Percentiles rank a stretch among this genome's conserved stretches.
These are phyloP conservation scores for Tokudaia tokunoshimensis DNA, from an alignment of 2,797 vertebrate species.

Conservation along the genomic window DNA sequence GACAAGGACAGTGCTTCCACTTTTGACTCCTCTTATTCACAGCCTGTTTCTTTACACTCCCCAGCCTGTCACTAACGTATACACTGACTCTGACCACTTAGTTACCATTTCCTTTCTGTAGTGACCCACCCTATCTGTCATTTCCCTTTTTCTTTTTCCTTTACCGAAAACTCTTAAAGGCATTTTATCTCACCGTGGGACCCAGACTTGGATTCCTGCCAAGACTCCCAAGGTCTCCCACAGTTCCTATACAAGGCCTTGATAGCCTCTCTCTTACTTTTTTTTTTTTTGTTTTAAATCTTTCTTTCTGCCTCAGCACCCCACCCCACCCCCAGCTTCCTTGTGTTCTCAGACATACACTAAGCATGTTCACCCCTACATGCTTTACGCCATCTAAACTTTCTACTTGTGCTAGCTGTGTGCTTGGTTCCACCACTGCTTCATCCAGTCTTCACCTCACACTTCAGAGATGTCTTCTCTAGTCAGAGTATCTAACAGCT, in stretches of 20 bases:
- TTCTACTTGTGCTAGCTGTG: neutral
- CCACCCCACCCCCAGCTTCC: neutral
- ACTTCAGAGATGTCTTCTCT: neutral
- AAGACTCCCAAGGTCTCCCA: neutral
- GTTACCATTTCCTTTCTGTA: neutral
- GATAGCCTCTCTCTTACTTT: neutral
- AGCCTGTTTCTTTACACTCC: neutral
- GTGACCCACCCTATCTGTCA: neutral
- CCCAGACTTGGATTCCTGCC: neutral
- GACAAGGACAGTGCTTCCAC: neutral
- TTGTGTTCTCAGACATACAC: neutral
- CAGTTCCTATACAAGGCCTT: neutral
- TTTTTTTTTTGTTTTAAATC: neutral
- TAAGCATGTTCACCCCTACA: neutral
- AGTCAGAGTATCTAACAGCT: neutral
- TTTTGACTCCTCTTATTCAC: neutral
- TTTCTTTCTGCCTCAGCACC: neutral
- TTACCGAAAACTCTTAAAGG: conserved; percentile 15
- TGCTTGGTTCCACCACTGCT: neutral
- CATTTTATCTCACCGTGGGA: conserved; percentile 23
- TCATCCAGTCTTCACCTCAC: neutral
- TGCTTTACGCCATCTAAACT: neutral
- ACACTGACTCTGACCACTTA: neutral
- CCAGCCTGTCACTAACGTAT: neutral
- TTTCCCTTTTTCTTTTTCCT: conserved; percentile 46